A percentile compares a stretch with the other conserved stretches of the same genome.
Evolutionary conservation across 2,888 invertebrate species (phyloP).

Genomic region (Cantharis lateralis): DNA sequence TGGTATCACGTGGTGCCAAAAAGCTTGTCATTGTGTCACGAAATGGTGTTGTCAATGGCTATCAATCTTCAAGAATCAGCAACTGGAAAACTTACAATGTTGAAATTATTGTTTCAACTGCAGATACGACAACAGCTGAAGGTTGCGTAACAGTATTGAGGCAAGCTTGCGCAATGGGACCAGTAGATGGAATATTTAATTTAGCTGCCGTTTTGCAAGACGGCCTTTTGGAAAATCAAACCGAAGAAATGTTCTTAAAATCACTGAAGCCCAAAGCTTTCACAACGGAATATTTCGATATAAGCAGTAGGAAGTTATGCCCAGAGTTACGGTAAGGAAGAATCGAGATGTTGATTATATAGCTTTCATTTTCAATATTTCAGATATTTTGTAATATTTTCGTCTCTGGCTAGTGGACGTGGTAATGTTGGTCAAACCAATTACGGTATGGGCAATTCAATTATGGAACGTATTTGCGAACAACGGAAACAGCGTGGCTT

Average conservation of each 20-base stretch:
- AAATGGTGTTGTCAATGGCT: conserved; percentile 77
- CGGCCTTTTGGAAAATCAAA: conserved; percentile 77
- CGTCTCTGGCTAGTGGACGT: conserved; percentile 89
- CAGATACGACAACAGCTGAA: conserved; percentile 69
- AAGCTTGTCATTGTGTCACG: conserved; percentile 81
- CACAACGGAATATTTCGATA: conserved; percentile 77
- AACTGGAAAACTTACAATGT: conserved; percentile 75
- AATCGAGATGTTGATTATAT: conserved; percentile 36
- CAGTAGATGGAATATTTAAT: conserved; percentile 86
- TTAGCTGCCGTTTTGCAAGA: conserved; percentile 82
- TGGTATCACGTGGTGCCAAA: conserved; percentile 78
- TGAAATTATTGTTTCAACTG: conserved; percentile 68
- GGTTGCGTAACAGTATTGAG: conserved; percentile 73
- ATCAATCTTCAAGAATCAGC: conserved; percentile 75
- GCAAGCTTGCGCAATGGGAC: conserved; percentile 66
- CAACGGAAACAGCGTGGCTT: conserved; percentile 47
- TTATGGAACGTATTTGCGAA: conserved; percentile 86
- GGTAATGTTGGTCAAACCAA: conserved; percentile 90
- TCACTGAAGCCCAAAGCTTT: conserved; percentile 76
- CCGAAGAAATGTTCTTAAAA: conserved; percentile 66
- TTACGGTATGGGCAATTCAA: conserved; percentile 87
- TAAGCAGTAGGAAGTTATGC: conserved; percentile 52
- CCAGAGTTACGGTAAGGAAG: conserved; percentile 16
- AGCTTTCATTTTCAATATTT: background rate
- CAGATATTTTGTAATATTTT: conserved; percentile 86